These are phyloP conservation scores for Epinotia brunnichana DNA, from an alignment of 2,888 invertebrate species.

Conservation along the genomic window DNA sequence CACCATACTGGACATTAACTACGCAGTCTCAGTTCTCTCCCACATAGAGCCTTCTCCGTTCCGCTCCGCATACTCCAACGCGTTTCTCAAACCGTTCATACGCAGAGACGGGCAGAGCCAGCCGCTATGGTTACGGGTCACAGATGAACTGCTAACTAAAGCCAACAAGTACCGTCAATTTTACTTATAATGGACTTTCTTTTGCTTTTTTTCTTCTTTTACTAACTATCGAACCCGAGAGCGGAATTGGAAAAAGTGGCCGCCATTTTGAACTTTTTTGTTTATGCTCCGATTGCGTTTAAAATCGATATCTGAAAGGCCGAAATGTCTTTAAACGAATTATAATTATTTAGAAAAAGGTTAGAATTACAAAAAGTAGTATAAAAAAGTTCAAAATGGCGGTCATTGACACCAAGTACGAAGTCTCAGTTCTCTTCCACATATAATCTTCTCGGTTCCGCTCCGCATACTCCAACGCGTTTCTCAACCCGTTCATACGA, in stretches of 20 bases:
- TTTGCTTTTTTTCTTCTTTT: no score
- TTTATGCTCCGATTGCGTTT: no score
- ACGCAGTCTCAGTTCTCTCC: slow-evolving; percentile 81
- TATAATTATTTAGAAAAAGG: no score
- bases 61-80: slow-evolving; percentile 88
- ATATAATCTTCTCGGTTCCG: slow-evolving; percentile 83
- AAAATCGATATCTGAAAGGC: no score
- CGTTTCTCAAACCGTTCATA: slow-evolving; percentile 92
- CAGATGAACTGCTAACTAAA: slow-evolving; percentile 85
- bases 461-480: slow-evolving; percentile 88
- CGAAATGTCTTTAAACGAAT: no score
- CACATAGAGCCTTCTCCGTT: slow-evolving; percentile 81
- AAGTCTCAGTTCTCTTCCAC: slow-evolving; percentile 80
- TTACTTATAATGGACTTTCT: no score
- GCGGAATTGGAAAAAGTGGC: no score
- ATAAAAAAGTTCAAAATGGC: no score
- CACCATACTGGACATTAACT: slow-evolving; percentile 64
- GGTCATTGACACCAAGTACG: slow-evolving; percentile 58
- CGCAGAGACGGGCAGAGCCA: slow-evolving; percentile 86
- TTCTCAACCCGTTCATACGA: slow-evolving; percentile 93
- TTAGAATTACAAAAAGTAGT: no score
- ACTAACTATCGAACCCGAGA: no score
- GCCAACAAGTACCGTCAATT: slow-evolving; percentile 71
- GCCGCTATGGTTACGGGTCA: slow-evolving; percentile 89
- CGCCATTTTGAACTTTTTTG: no score